Evolutionary conservation across 2,797 vertebrate genomes (phyloP).

Genomic region (Cuniculus paca): DNA sequence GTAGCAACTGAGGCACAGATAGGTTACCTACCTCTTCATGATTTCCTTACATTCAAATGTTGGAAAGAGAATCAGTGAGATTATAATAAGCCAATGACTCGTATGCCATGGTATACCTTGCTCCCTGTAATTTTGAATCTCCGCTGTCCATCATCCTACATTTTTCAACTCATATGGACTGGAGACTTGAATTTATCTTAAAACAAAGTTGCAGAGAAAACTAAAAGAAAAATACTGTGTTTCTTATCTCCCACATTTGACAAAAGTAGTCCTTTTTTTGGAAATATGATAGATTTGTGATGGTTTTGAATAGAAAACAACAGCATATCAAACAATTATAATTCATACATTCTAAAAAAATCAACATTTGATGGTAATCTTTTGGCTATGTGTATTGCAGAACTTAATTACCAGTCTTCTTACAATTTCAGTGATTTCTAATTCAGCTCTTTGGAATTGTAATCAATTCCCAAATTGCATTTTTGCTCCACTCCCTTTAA

Average conservation of each 20-base stretch:
- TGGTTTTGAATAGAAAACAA: conserved; percentile 24
- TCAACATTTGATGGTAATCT: neutral
- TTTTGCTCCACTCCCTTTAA: conserved; percentile 16
- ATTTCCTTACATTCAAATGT: neutral
- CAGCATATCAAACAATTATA: neutral
- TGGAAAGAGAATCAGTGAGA: neutral
- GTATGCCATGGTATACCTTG: neutral
- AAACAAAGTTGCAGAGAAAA: neutral
- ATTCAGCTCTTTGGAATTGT: neutral
- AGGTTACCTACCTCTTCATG: neutral
- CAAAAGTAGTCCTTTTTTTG: neutral
- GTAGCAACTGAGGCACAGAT: neutral
- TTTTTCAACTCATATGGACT: neutral
- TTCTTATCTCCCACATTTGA: neutral
- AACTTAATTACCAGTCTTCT: neutral
- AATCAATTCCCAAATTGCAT: neutral
- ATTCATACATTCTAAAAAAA: conserved; percentile 17
- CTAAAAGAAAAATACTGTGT: neutral
- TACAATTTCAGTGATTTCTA: neutral
- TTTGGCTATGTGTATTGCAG: neutral
- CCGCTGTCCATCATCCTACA: neutral
- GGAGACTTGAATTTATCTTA: neutral
- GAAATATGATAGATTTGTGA: neutral
- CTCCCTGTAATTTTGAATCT: neutral
- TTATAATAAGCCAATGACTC: neutral